Evolutionary conservation across 2,797 vertebrate genomes (phyloP).

Genomic region (Notamacropus eugenii): DNA sequence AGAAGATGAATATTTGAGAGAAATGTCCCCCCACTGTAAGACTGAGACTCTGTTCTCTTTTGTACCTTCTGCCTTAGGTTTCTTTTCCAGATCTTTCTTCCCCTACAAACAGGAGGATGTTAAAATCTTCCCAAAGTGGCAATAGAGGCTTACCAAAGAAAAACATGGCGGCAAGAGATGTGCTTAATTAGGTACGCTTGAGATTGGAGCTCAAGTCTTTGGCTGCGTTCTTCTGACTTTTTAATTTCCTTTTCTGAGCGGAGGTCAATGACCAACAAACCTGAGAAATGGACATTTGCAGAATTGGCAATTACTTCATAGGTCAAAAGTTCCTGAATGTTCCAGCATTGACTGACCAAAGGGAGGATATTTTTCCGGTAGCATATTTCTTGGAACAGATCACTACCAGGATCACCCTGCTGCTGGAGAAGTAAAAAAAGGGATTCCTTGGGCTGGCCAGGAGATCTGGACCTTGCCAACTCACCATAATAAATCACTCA

Average conservation of each 20-base stretch:
- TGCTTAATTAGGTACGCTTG: background rate
- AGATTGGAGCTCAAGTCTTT: background rate
- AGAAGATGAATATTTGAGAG: background rate
- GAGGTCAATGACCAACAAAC: background rate
- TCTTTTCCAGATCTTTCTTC: background rate
- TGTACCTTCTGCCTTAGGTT: too few relatives aligned
- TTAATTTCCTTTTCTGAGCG: background rate
- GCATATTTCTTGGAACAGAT: background rate
- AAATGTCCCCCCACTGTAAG: background rate
- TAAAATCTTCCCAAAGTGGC: background rate
- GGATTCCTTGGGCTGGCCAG: background rate
- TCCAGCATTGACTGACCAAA: background rate
- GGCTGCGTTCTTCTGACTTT: background rate
- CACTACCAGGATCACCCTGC: background rate
- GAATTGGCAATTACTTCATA: background rate
- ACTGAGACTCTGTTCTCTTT: background rate
- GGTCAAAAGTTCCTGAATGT: background rate
- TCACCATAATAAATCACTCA: background rate
- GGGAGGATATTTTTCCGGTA: background rate
- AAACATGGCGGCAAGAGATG: background rate
- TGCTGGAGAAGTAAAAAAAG: background rate
- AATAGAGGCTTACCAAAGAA: background rate
- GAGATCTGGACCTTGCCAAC: background rate
- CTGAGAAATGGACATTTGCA: background rate
- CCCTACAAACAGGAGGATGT: background rate